Evolutionary conservation across 2,888 invertebrate species (phyloP).

Genomic region (Bellardia bayeri): DNA sequence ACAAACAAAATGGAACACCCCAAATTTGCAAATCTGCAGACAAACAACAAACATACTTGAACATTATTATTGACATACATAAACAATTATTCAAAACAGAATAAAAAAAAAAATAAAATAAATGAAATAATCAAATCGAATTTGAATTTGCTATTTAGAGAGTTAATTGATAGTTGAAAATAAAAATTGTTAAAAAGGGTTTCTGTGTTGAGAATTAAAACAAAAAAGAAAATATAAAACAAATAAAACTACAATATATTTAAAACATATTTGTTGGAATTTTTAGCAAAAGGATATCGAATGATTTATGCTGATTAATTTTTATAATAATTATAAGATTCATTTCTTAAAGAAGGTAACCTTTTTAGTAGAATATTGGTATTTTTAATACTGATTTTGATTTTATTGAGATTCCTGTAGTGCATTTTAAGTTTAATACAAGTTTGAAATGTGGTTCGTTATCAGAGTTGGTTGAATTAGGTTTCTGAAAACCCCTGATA

Average conservation of each 20-base stretch:
- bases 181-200: constrained; percentile 54
- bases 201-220: constrained; percentile 49
- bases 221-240: constrained; percentile 10
- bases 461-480: no score
- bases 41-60: background rate
- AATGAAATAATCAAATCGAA: constrained; percentile 6
- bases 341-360: background rate
- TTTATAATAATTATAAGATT: background rate
- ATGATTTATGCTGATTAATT: background rate
- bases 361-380: no score
- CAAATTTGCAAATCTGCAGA: constrained; percentile 36
- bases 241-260: background rate
- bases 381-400: no score
- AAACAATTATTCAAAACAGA: background rate
- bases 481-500: no score
- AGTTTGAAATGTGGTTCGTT: no score
- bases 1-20: constrained; percentile 28
- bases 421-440: no score
- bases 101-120: constrained; percentile 2
- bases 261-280: background rate
- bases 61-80: background rate
- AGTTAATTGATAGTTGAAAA: constrained; percentile 62
- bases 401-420: no score
- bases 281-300: constrained; percentile 7
- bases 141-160: constrained; percentile 49